These are phyloP conservation scores for Cettia cetti DNA, from an alignment of 2,113 vertebrate genomes.

Conservation along the genomic window DNA sequence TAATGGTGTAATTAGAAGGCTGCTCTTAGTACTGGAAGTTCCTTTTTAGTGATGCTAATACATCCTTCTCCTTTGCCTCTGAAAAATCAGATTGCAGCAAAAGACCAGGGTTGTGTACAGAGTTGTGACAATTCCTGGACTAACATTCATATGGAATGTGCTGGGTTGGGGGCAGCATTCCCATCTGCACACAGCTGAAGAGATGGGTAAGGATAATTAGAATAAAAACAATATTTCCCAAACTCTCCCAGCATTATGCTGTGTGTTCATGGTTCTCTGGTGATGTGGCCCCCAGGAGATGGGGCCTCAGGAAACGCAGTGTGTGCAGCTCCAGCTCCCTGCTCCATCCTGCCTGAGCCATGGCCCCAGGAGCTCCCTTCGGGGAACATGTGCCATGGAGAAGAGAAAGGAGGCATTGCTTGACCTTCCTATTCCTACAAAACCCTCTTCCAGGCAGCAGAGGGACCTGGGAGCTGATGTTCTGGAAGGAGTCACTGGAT, in stretches of 20 bases:
- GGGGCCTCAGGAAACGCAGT: background rate
- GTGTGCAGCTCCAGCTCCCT: background rate
- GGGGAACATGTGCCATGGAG: background rate
- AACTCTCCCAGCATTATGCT: background rate
- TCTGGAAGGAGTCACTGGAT: constrained; percentile 28
- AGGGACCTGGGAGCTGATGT: background rate
- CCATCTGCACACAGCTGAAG: background rate
- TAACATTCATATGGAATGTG: background rate
- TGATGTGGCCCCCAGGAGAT: background rate
- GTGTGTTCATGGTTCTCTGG: background rate
- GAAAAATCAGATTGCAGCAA: background rate
- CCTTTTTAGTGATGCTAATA: constrained; percentile 5
- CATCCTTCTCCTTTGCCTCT: background rate
- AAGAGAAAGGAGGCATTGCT: background rate
- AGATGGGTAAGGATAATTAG: background rate
- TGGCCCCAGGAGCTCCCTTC: background rate
- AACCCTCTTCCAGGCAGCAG: background rate
- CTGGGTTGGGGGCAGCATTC: background rate
- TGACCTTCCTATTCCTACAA: background rate
- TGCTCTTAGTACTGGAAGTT: constrained; percentile 27
- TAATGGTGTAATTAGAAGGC: constrained; percentile 36
- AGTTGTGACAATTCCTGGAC: background rate
- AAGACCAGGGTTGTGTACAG: background rate
- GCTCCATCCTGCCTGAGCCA: background rate
- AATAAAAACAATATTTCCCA: background rate